phyloP scores from a whole-genome alignment of 1,140 invertebrate genomes.

The Aplysia californica region DNA sequence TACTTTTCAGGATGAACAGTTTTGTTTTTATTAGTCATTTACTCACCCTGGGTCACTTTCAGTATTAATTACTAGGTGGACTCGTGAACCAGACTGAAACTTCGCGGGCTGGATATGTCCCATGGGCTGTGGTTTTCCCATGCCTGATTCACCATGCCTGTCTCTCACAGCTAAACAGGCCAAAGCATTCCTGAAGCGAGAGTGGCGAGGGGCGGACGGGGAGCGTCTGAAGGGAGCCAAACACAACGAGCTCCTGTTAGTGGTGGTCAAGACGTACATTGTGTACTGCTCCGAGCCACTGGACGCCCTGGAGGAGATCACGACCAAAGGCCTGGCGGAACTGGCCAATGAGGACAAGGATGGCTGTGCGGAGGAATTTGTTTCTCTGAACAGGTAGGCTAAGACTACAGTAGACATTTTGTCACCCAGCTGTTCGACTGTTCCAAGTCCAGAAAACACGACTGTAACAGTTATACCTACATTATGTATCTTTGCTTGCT shows the following conservation, averaged over 20 bases:
- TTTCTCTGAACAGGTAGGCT: constrained; percentile 72
- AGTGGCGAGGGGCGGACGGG: constrained; percentile 62
- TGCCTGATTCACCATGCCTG: no score
- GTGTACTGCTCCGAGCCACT: constrained; percentile 47
- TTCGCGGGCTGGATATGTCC: no score
- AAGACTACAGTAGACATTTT: neutral
- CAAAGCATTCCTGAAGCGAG: constrained; percentile 61
- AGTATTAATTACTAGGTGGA: no score
- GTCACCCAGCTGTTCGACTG: no score
- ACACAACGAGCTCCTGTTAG: constrained; percentile 62
- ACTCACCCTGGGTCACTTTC: no score
- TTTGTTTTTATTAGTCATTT: no score
- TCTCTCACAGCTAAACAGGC: constrained; percentile 52
- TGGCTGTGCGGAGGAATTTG: constrained; percentile 70
- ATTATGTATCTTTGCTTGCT: no score
- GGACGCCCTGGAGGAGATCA: constrained; percentile 54
- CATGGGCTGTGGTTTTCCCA: no score
- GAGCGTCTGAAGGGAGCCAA: constrained; percentile 61
- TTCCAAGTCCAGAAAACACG: neutral
- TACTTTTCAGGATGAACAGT: no score
- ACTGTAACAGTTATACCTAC: no score
- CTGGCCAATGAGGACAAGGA: constrained; percentile 67
- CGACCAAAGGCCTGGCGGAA: constrained; percentile 55
- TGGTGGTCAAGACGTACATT: constrained; percentile 52
- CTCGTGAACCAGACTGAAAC: no score